phyloP scores from a whole-genome alignment of 2,888 invertebrate species.

The Bedellia somnulentella region DNA sequence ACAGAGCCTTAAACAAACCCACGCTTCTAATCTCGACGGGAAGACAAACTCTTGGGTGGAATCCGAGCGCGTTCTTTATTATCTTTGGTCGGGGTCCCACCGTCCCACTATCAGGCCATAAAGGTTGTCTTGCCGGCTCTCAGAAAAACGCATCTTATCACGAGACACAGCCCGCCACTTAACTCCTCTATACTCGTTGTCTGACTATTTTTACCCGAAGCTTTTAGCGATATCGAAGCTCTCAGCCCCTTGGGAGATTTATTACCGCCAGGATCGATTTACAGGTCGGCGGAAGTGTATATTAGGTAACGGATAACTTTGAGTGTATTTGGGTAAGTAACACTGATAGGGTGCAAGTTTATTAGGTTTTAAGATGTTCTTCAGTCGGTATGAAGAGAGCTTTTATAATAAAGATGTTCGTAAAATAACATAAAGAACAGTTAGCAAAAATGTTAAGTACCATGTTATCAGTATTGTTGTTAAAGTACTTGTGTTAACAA shows the following conservation, averaged over 20 bases:
- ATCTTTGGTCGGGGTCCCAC: slow-evolving; percentile 20
- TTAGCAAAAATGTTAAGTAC: no score
- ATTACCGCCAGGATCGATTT: slow-evolving; percentile 41
- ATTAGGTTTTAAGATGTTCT: no score
- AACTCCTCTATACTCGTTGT: slow-evolving; percentile 26
- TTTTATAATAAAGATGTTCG: no score
- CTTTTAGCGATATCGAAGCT: slow-evolving; percentile 50
- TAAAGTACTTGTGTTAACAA: no score
- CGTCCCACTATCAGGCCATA: slow-evolving; percentile 29
- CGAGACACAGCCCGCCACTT: slow-evolving; percentile 52
- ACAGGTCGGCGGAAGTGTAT: slow-evolving; percentile 46
- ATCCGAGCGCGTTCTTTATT: slow-evolving; percentile 34
- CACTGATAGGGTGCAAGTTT: not conserved
- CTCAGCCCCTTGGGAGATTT: slow-evolving; percentile 38
- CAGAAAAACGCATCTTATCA: slow-evolving; percentile 57
- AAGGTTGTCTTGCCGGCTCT: slow-evolving; percentile 22
- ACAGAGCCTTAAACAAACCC: slow-evolving; percentile 29
- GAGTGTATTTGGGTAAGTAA: slow-evolving; percentile 2
- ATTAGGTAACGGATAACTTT: slow-evolving; percentile 42
- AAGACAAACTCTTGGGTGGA: slow-evolving; percentile 32
- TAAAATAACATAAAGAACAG: no score
- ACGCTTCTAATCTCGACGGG: slow-evolving; percentile 27
- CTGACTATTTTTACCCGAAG: slow-evolving; percentile 40
- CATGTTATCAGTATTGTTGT: no score
- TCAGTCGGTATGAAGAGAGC: no score